Evolutionary conservation across 2,888 invertebrate species (phyloP).

Genomic region (Fissipunctia ypsillon): DNA sequence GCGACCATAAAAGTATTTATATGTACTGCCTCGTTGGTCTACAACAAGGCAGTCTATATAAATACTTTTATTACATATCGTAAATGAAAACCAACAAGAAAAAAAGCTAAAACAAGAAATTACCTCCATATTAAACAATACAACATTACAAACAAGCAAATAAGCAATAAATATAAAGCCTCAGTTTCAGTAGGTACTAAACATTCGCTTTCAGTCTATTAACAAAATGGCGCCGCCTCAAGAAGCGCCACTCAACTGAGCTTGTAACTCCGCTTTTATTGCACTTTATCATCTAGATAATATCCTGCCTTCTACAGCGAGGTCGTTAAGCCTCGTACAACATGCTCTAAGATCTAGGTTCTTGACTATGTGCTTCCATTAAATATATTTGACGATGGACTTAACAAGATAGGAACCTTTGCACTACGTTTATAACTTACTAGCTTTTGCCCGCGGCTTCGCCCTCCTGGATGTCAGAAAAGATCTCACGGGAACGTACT

Average conservation of each 20-base stretch:
- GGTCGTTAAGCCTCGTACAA: slow-evolving; percentile 47
- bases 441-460: too few relatives aligned
- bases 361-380: slow-evolving; percentile 23
- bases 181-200: slow-evolving; percentile 14
- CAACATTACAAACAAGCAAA: slow-evolving; percentile 23
- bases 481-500: too few relatives aligned
- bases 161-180: slow-evolving; percentile 4
- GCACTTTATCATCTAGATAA: slow-evolving; percentile 56
- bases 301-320: slow-evolving; percentile 37
- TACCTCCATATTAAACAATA: not conserved
- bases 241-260: slow-evolving; percentile 23
- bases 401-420: slow-evolving; percentile 38
- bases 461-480: too few relatives aligned
- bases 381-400: slow-evolving; percentile 37
- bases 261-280: slow-evolving; percentile 58
- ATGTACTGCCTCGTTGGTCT: too few relatives aligned
- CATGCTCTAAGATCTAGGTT: slow-evolving; percentile 27
- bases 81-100: not conserved
- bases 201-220: slow-evolving; percentile 15
- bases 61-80: not conserved
- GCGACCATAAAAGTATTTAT: too few relatives aligned
- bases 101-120: not conserved
- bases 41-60: not conserved
- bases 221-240: slow-evolving; percentile 37
- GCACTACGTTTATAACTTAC: not conserved